Evolutionary conservation across 1,140 invertebrate genomes (phyloP).

Genomic region (Aphelenchoides fujianensis): DNA sequence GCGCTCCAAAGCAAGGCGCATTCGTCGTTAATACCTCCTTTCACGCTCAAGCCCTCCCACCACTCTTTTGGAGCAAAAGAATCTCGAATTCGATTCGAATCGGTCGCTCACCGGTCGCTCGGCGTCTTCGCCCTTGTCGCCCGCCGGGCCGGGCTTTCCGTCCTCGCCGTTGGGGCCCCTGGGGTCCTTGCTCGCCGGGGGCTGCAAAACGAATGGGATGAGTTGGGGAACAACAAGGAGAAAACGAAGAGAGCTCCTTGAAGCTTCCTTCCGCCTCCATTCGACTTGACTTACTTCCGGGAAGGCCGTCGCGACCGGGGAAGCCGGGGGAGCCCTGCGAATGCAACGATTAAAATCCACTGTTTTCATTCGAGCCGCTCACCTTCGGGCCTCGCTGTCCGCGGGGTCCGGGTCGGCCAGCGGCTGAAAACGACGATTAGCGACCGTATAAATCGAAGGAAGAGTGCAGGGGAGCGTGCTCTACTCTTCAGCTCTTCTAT

Average conservation of each 20-base stretch:
- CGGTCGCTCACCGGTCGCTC: constrained; percentile 19
- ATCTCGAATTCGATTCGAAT: too few species aligned
- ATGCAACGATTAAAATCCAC: not conserved
- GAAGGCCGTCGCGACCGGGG: constrained; percentile 41
- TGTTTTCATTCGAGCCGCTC: not conserved
- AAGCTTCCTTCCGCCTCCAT: too few species aligned
- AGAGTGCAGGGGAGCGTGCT: constrained; percentile 33
- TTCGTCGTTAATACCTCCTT: too few species aligned
- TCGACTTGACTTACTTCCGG: too few species aligned
- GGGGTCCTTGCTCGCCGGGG: too few species aligned
- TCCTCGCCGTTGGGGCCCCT: constrained; percentile 21
- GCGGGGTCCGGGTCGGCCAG: constrained; percentile 40
- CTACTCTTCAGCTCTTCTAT: not conserved
- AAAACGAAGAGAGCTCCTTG: too few species aligned
- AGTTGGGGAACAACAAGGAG: not conserved
- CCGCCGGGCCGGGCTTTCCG: constrained; percentile 20
- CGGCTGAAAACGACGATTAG: too few species aligned
- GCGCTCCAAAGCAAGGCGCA: too few species aligned
- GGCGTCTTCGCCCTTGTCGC: constrained; percentile 24
- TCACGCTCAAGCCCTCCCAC: too few species aligned
- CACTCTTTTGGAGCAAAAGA: too few species aligned
- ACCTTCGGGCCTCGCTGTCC: constrained; percentile 44
- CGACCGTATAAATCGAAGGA: too few species aligned
- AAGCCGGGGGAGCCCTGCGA: constrained; percentile 37
- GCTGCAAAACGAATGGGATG: not conserved